phyloP scores from a whole-genome alignment of 2,113 vertebrate genomes.

The Uria aalge region DNA sequence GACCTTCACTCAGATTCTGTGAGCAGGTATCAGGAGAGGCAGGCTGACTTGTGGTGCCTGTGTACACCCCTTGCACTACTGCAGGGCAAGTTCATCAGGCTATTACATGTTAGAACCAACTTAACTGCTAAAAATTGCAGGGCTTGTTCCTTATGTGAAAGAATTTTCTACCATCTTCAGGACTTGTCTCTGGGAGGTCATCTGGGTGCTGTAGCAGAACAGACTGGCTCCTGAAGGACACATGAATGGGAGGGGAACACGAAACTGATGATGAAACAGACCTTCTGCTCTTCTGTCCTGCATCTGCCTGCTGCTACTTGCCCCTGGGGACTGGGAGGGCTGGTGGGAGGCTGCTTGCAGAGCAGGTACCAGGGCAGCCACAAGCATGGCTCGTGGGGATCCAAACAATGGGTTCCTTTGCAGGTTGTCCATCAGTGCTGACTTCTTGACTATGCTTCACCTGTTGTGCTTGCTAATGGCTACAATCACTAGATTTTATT shows the following conservation, averaged over 20 bases:
- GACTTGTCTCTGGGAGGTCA: background rate
- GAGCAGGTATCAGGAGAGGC: background rate
- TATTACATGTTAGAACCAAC: background rate
- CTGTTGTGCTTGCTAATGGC: background rate
- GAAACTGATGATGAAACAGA: background rate
- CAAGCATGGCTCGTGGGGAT: background rate
- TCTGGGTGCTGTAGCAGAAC: background rate
- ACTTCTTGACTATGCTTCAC: background rate
- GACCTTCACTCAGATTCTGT: background rate
- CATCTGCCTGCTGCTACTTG: background rate
- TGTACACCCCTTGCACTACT: accelerated
- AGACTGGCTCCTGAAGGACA: background rate
- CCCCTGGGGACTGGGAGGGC: background rate
- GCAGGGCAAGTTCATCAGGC: background rate
- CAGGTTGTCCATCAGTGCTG: background rate
- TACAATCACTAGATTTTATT: background rate
- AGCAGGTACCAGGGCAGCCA: background rate
- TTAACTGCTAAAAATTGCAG: background rate
- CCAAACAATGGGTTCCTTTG: background rate
- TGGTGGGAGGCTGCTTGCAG: background rate
- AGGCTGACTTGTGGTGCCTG: background rate
- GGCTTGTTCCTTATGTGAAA: background rate
- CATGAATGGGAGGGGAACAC: accelerated
- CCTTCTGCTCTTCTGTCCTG: background rate
- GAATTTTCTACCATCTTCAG: background rate